Percentiles rank a stretch among this genome's conserved stretches.
phyloP scores from a whole-genome alignment of 2,113 vertebrate species.

The Centropus unirufus region DNA sequence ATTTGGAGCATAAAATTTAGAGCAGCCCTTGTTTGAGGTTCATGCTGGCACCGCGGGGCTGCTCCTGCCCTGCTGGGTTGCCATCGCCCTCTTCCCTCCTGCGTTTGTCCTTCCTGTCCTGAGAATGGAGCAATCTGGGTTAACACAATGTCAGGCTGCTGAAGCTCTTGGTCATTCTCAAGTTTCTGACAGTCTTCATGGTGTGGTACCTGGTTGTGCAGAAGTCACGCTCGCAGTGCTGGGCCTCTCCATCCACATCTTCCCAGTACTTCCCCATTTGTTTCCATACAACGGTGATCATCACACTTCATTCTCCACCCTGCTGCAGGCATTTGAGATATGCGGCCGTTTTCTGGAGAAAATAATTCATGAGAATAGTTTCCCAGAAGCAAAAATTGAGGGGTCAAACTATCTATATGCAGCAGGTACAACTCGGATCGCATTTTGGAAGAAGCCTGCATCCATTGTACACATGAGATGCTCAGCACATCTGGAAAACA shows the following conservation, averaged over 20 bases:
- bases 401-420: background rate
- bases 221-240: accelerated
- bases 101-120: background rate
- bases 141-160: background rate
- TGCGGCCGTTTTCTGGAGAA: background rate
- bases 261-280: background rate
- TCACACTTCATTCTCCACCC: background rate
- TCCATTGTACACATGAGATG: background rate
- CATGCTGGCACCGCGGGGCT: accelerated
- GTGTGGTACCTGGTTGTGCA: background rate
- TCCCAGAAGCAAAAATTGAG: background rate
- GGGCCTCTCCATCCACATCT: accelerated
- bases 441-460: background rate
- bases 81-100: background rate
- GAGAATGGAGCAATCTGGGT: background rate
- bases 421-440: background rate
- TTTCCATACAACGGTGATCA: accelerated
- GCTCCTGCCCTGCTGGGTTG: background rate
- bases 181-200: background rate
- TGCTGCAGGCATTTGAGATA: background rate
- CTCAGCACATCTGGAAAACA: slow-evolving; percentile 21
- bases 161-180: background rate
- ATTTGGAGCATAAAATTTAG: background rate
- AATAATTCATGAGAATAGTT: background rate
- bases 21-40: background rate